Percentiles rank a stretch among this genome's conserved stretches.
Evolutionary conservation across 2,797 vertebrate species (phyloP).

Genomic region (Myoxocephalus aenaeus): DNA sequence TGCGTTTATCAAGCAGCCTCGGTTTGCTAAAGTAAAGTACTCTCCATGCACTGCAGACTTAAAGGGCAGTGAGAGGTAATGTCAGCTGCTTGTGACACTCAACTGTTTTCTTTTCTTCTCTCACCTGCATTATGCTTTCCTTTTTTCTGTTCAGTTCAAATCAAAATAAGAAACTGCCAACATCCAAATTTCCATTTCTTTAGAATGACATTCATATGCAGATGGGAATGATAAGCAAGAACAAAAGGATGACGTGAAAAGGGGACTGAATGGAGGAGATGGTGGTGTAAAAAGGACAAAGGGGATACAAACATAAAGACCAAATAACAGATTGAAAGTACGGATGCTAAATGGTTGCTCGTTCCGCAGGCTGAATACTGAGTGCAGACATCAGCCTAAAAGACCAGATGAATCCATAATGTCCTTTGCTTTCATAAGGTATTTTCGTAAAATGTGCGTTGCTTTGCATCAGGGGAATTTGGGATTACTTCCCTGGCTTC

Average conservation of each 20-base stretch:
- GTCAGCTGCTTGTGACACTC: slow-evolving; percentile 9
- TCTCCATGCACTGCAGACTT: slow-evolving; percentile 7
- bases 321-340: not conserved
- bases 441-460: slow-evolving; percentile 18
- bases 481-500: slow-evolving; percentile 26
- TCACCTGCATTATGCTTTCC: slow-evolving; percentile 3
- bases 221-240: not conserved
- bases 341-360: slow-evolving; percentile 9
- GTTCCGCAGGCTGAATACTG: not conserved
- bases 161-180: slow-evolving; percentile 3
- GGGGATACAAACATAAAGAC: not conserved
- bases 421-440: slow-evolving; percentile 33
- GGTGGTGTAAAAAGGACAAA: not conserved
- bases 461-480: slow-evolving; percentile 23
- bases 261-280: not conserved
- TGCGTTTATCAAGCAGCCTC: slow-evolving; percentile 17
- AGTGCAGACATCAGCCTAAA: slow-evolving; percentile 23
- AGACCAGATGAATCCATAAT: slow-evolving; percentile 23
- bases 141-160: slow-evolving; percentile 9
- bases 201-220: not conserved
- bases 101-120: not conserved
- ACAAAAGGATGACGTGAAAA: not conserved
- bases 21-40: slow-evolving; percentile 5
- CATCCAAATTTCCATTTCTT: not conserved
- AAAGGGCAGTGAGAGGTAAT: slow-evolving; percentile 36